These are phyloP conservation scores for Eristalis pertinax DNA, from an alignment of 2,888 invertebrate species.

Conservation along the genomic window DNA sequence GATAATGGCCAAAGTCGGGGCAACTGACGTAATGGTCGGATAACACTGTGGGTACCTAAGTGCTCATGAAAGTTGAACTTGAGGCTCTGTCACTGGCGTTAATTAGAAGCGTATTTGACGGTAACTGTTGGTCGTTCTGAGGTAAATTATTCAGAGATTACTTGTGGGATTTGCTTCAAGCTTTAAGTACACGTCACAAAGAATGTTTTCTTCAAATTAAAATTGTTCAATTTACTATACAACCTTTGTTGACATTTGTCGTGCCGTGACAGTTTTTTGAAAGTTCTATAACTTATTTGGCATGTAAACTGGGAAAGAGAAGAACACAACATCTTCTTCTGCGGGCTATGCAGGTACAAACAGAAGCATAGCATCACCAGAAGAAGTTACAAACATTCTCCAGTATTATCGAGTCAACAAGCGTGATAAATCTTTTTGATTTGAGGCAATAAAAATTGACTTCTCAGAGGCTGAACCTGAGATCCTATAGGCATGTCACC, in stretches of 20 bases:
- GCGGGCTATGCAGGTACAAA: too few species aligned
- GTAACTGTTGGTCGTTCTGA: neutral
- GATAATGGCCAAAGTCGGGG: slow-evolving; percentile 12
- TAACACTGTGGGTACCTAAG: neutral
- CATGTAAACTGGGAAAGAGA: neutral
- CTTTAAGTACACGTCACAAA: neutral
- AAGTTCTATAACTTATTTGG: neutral
- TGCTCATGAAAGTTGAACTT: slow-evolving; percentile 28
- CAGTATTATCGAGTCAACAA: too few species aligned
- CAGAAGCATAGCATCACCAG: too few species aligned
- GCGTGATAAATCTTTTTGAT: too few species aligned
- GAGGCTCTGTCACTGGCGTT: slow-evolving; percentile 12
- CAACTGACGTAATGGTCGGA: slow-evolving; percentile 12
- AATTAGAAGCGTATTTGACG: slow-evolving; percentile 9
- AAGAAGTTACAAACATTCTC: too few species aligned
- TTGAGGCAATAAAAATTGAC: too few species aligned
- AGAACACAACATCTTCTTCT: too few species aligned
- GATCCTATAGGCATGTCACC: too few species aligned
- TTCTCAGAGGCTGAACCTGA: too few species aligned
- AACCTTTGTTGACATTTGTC: neutral
- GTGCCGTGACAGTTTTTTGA: neutral
- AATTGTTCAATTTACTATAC: neutral
- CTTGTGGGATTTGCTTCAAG: slow-evolving; percentile 1
- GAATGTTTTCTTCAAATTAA: neutral
- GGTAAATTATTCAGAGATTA: slow-evolving; percentile 17